Conservation (phyloP, 2,113 vertebrate genomes). For the Microcebus tavaratra region DNA sequence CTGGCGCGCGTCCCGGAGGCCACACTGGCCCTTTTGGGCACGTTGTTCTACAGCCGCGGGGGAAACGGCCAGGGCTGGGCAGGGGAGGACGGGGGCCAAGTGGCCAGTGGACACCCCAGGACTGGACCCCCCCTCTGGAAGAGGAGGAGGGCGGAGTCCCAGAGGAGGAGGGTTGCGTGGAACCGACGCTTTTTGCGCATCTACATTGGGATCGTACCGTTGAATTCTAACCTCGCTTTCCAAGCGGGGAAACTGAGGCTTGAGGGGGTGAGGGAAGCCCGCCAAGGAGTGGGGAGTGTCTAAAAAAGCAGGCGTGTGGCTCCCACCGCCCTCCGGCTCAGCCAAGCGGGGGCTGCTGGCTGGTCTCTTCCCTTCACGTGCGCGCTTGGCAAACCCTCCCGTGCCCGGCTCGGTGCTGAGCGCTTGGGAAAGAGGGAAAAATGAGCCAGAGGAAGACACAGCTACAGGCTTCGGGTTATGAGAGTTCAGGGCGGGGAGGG, state of each 20-base stretch:
- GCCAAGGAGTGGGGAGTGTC: no score
- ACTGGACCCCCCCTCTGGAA: neutral
- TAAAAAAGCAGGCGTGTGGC: no score
- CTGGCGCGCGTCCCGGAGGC: fast-evolving
- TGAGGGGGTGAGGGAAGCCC: fast-evolving
- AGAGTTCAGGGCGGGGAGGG: no score
- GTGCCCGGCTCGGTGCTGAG: neutral
- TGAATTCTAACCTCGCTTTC: neutral
- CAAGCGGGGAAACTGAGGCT: no score
- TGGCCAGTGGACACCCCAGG: no score
- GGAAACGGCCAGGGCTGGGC: neutral
- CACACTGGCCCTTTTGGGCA: no score
- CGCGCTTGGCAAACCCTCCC: fast-evolving
- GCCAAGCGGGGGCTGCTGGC: neutral
- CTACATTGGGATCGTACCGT: neutral
- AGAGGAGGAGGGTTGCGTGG: neutral
- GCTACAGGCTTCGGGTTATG: neutral
- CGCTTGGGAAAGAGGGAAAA: fast-evolving
- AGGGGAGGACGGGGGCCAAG: no score
- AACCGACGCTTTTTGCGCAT: neutral
- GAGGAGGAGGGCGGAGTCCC: neutral
- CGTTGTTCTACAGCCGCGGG: no score
- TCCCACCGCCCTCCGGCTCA: no score
- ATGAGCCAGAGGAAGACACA: no score
- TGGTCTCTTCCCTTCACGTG: neutral